Conservation (phyloP, 2,797 vertebrate species). For the Labeo calbasu region DNA sequence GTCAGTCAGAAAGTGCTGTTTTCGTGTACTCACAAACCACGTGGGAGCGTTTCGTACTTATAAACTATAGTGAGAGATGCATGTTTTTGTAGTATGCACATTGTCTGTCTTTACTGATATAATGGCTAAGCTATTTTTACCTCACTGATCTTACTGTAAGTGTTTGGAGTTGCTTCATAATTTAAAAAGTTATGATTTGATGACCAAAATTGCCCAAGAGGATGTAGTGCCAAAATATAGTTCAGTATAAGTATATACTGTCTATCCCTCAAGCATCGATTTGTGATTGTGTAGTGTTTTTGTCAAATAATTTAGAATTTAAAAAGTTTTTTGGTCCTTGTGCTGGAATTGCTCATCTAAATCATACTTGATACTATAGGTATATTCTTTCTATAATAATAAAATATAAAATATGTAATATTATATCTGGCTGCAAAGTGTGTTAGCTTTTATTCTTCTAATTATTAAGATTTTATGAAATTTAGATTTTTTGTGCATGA, state of each 20-base stretch:
- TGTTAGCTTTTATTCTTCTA: no score
- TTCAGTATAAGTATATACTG: neutral
- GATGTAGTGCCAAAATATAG: no score
- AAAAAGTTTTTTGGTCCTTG: neutral
- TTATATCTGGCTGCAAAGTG: no score
- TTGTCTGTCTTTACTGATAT: neutral
- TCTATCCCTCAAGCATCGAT: neutral
- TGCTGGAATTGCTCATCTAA: neutral
- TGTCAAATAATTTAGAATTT: neutral
- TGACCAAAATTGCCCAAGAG: neutral
- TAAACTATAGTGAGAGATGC: neutral
- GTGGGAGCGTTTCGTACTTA: conserved; percentile 61
- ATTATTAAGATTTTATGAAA: no score
- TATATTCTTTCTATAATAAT: no score
- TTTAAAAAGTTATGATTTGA: neutral
- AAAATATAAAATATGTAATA: no score
- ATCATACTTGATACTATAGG: neutral
- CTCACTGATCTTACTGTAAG: neutral
- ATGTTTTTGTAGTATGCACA: neutral
- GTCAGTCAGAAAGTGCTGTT: conserved; percentile 18
- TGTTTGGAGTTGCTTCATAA: neutral
- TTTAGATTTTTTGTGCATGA: no score
- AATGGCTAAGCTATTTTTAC: neutral
- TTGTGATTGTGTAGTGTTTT: neutral
- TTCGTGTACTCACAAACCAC: conserved; percentile 61